Evolutionary conservation across 2,113 vertebrate species (phyloP).

Genomic region (Vulpes vulpes): DNA sequence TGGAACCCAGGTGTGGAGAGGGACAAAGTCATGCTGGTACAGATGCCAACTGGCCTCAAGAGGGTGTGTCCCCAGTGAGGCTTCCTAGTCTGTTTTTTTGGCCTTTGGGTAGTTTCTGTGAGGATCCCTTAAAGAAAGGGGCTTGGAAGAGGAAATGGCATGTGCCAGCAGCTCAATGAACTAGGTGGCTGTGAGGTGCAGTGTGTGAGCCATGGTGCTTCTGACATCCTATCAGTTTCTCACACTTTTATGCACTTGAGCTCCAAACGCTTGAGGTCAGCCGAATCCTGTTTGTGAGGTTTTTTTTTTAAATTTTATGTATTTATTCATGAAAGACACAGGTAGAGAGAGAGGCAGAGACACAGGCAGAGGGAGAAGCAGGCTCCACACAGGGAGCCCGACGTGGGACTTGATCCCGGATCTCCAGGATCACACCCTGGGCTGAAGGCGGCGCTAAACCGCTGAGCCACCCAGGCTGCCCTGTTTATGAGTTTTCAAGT

Average conservation of each 20-base stretch:
- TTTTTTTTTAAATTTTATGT: not conserved
- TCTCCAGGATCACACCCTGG: too few relatives aligned
- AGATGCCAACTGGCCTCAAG: not conserved
- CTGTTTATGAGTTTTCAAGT: slow-evolving; percentile 1
- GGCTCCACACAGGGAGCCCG: too few relatives aligned
- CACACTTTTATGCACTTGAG: not conserved
- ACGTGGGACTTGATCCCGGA: too few relatives aligned
- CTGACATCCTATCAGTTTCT: not conserved
- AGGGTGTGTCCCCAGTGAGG: not conserved
- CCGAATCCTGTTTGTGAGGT: not conserved
- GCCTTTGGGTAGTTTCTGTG: not conserved
- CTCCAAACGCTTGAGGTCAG: not conserved
- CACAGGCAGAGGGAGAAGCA: too few relatives aligned
- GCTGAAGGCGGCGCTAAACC: too few relatives aligned
- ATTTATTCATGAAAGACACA: too few relatives aligned
- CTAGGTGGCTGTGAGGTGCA: not conserved
- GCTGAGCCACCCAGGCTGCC: too few relatives aligned
- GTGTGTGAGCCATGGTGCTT: not conserved
- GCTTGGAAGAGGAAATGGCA: not conserved
- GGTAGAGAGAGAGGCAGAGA: too few relatives aligned
- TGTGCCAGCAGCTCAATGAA: not conserved
- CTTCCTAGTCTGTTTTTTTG: not conserved
- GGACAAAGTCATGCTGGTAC: not conserved
- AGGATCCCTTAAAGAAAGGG: not conserved
- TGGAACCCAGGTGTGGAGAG: not conserved